Evolutionary conservation across 2,113 vertebrate genomes (phyloP).

Genomic region (Platysteira castanea): DNA sequence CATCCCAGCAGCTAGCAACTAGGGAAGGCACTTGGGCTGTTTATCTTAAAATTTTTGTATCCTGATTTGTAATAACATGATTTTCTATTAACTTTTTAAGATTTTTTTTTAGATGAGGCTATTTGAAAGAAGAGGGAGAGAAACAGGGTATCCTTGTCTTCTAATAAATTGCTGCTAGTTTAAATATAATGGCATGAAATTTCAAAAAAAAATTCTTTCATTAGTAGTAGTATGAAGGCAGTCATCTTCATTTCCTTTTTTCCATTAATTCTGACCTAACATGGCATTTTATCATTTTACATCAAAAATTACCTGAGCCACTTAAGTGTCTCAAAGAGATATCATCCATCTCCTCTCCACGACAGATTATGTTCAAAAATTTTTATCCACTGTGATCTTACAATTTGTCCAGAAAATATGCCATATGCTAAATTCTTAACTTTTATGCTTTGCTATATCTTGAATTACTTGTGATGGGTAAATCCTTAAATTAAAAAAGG

Average conservation of each 20-base stretch:
- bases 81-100: background rate
- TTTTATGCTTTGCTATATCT: background rate
- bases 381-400: background rate
- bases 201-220: background rate
- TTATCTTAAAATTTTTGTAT: background rate
- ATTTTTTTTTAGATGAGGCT: background rate
- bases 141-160: background rate
- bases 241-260: background rate
- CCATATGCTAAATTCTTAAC: background rate
- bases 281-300: background rate
- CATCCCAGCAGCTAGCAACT: background rate
- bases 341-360: background rate
- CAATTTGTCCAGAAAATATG: background rate
- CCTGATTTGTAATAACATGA: background rate
- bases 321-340: background rate
- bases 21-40: background rate
- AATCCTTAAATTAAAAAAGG: background rate
- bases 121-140: background rate
- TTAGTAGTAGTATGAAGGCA: background rate
- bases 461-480: background rate
- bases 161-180: background rate
- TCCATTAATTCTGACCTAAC: background rate
- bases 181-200: background rate
- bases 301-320: background rate
- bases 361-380: background rate